These are phyloP conservation scores for Tonatia bakeri DNA, from an alignment of 2,113 vertebrate genomes.

Conservation along the genomic window DNA sequence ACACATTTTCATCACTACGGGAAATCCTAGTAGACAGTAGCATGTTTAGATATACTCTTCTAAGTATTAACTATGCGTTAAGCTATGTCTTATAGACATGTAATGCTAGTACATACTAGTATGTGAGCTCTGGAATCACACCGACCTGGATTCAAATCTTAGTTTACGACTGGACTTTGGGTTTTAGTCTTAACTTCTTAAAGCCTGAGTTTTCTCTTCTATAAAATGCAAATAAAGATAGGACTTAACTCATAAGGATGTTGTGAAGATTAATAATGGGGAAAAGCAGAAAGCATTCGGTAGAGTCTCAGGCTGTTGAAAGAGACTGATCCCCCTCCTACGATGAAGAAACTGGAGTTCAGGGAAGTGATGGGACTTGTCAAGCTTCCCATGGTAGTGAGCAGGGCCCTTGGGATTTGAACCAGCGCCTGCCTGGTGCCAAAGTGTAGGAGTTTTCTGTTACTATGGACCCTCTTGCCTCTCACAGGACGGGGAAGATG, in stretches of 20 bases:
- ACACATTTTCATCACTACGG: background rate
- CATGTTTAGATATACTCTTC: background rate
- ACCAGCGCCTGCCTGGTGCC: background rate
- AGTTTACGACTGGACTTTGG: background rate
- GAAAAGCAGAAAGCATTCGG: background rate
- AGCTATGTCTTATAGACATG: background rate
- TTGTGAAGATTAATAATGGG: background rate
- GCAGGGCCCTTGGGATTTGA: background rate
- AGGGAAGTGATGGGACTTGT: background rate
- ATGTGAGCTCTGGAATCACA: background rate
- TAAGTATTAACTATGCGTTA: no score
- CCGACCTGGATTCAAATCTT: background rate
- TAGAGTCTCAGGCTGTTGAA: background rate
- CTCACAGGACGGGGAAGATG: background rate
- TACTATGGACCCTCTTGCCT: background rate
- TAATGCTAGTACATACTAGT: background rate
- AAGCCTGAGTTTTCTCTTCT: background rate
- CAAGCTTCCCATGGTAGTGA: background rate
- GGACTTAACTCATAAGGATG: background rate
- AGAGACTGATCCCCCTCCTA: background rate
- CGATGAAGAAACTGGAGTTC: background rate
- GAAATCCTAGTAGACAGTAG: no score
- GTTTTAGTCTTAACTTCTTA: background rate
- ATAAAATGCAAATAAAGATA: background rate
- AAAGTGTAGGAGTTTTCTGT: background rate